Evolutionary conservation across 1,140 invertebrate species (phyloP), one percentile per base, ranked within the genome.

Genomic region (Chironomus tepperi): DNA sequence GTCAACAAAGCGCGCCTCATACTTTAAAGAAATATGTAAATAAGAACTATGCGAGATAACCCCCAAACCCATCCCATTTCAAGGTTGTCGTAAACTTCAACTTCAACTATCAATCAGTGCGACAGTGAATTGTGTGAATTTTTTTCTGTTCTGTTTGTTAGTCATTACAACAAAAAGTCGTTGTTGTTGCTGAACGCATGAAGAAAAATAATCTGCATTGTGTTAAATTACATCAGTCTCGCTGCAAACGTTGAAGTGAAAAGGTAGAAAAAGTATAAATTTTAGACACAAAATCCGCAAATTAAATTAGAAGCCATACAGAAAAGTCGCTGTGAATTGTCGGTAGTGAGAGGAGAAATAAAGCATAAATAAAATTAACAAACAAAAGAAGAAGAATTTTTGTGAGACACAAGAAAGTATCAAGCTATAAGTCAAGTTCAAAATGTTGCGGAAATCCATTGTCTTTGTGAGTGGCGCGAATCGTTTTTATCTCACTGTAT

Each of bases 181-280:
- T 57, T 12, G 47, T 57, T n/a, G 47, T n/a, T n/a, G 47, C 15
- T 57, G 47, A n/a, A 15, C n/a, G 47, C 24, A 34, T 34, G 47
- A 57, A 57, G 47, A 70, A 70, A 70, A 70, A 70, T 70, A 70
- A 8, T 70, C 65, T 70, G 65, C 65, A 70, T 70, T 70, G 65
- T 70, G n/a, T 21, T 19, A 70, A 70, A 19, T 70, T 70, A 21
- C 65, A 70, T 18, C 65, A 70, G 65, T 70, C 19, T 19, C 16
- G 16, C 18, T 70, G 65, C 16, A 70, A 21, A 18, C 16, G 65
- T 70, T 70, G 65, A 70, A 70, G 65, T 70, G 16, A 70, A 70
- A 70, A 70, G 10, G 47, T 57, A 57, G 12, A 57, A 15, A 57
- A 12, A 57, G 15, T 1, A 57, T n/a, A 57, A 57, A 57, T 57